Evolutionary conservation across 1,140 invertebrate species (phyloP), one percentile per base, ranked within the genome.

Genomic region (Magallana gigas): DNA sequence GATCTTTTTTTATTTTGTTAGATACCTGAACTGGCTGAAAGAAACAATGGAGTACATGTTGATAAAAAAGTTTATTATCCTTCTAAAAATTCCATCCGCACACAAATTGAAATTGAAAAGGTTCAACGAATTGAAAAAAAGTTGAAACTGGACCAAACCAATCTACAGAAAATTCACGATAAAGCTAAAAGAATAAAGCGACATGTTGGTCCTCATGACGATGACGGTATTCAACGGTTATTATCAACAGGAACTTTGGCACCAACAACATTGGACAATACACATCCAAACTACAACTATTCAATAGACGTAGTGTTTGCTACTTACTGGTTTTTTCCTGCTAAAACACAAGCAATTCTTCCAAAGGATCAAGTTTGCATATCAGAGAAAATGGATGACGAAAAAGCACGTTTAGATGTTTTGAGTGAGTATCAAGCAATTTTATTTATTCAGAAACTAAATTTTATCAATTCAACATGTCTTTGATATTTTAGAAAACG

Each of bases 251-350:
- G 95, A 23, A 95, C 95, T 14, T 88, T 96, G 60, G 95, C 94
- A 8, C 95, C 95, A 16, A 92, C 94, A n/a, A 91, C 94, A 1
- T 85, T 94, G n/a, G 81, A 90, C 48, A 8, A 64, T 0, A 84
- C 89, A 57, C 92, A 94, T 90, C 91, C 92, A 11, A 91, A 93
- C 59, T 93, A 91, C 80, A 92, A 91, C 60, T 90, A 94, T 85
- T 93, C 93, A 14, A 95, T 96, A 81, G 96, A 96, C 88, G 85
- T 95, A 9, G 88, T 96, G 56, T 96, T 96, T 91, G 95, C 95
- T 58, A 96, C 95, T 8, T 96, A 95, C 89, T 96, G 95, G 95
- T 95, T 96, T 91, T 95, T 94, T 86, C 95, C 95, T 0, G 92
- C 95, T 0, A 94, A 95, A 86, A 95, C 95, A 56, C 89, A 94